These are phyloP conservation scores for Trissolcus japonicus DNA, from an alignment of 2,888 invertebrate genomes.

Conservation along the genomic window DNA sequence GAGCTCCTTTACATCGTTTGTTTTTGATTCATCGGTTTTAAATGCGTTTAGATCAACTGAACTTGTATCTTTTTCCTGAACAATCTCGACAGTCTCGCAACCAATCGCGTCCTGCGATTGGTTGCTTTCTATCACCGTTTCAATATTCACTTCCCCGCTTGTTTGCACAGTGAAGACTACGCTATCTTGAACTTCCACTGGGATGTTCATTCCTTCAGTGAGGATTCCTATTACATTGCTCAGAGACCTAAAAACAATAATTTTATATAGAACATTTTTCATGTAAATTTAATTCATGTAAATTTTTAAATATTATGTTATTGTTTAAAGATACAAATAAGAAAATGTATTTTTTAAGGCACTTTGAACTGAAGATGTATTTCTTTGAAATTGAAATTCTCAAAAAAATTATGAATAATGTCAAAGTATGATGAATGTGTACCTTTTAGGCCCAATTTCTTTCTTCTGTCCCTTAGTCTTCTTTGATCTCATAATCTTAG, in stretches of 20 bases:
- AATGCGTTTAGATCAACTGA: neutral
- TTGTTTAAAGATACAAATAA: too few relatives aligned
- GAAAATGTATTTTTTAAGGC: too few relatives aligned
- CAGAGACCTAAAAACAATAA: constrained; percentile 60
- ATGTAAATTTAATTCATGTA: too few relatives aligned
- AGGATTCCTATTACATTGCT: constrained; percentile 73
- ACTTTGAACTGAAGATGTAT: too few relatives aligned
- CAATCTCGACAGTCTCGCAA: neutral
- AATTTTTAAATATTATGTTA: too few relatives aligned
- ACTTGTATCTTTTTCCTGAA: constrained; percentile 5
- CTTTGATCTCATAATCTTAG: constrained; percentile 68
- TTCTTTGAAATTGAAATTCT: too few relatives aligned
- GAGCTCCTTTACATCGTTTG: neutral
- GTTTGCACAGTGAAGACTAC: constrained; percentile 71
- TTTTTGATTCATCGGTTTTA: constrained; percentile 11
- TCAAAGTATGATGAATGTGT: neutral
- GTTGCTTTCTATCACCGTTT: constrained; percentile 56
- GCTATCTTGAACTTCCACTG: constrained; percentile 68
- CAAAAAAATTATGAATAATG: too few relatives aligned
- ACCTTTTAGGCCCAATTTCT: constrained; percentile 63
- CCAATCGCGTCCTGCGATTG: constrained; percentile 26
- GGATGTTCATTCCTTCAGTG: constrained; percentile 74
- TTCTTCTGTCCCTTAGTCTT: constrained; percentile 67
- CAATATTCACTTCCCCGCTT: constrained; percentile 61
- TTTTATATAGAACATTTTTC: neutral